Conservation (phyloP, 2,888 invertebrate genomes). For the Autographa gamma region DNA sequence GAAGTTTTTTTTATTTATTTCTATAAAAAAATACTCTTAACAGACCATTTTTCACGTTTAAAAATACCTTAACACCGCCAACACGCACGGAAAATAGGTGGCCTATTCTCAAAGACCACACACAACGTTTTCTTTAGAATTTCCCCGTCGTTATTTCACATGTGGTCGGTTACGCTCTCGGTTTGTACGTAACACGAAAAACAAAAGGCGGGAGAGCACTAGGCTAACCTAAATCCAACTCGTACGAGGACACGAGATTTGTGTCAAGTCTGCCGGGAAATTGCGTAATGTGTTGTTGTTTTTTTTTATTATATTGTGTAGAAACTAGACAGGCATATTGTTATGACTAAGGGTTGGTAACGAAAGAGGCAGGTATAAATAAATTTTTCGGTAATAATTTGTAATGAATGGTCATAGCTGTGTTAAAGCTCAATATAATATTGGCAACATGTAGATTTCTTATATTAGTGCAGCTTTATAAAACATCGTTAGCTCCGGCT, state of each 20-base stretch:
- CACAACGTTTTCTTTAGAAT: constrained; percentile 32
- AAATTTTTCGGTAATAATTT: too few species aligned
- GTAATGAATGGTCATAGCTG: too few species aligned
- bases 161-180: constrained; percentile 40
- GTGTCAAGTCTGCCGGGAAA: constrained; percentile 47
- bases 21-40: too few species aligned
- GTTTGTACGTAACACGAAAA: constrained; percentile 45
- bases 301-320: background rate
- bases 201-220: constrained; percentile 56
- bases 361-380: too few species aligned
- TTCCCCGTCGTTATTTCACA: constrained; percentile 33
- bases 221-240: constrained; percentile 56
- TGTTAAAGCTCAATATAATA: too few species aligned
- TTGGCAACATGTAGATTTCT: too few species aligned
- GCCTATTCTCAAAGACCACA: constrained; percentile 19
- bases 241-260: constrained; percentile 44
- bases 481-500: too few species aligned
- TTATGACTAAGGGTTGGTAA: too few species aligned
- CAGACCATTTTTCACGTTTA: background rate
- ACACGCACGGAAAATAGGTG: constrained; percentile 12
- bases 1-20: too few species aligned
- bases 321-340: too few species aligned
- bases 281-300: background rate
- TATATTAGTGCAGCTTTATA: too few species aligned
- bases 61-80: background rate